Evolutionary conservation across 2,113 vertebrate species (phyloP).

Genomic region (Ornithorhynchus anatinus): DNA sequence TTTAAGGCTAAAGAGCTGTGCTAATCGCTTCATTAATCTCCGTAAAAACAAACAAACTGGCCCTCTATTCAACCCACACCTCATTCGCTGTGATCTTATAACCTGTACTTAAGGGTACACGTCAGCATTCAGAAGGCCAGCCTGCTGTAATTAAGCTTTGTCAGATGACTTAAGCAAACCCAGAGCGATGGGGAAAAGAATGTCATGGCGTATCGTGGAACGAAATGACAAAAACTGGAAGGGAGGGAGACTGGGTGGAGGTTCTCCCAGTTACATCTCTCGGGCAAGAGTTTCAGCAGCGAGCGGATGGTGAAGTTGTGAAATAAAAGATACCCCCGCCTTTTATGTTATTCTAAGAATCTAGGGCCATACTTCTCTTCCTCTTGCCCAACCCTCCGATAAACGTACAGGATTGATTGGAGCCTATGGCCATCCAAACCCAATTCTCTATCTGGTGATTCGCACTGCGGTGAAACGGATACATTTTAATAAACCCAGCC

Average conservation of each 20-base stretch:
- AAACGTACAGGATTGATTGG: slow-evolving; percentile 85
- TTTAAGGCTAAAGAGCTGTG: neutral
- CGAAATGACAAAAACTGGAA: slow-evolving; percentile 27
- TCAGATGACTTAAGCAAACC: neutral
- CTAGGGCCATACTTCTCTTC: neutral
- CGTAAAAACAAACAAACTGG: neutral
- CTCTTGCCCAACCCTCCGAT: slow-evolving; percentile 69
- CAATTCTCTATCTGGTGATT: slow-evolving; percentile 86
- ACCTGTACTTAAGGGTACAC: neutral
- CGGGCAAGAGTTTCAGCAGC: slow-evolving; percentile 22
- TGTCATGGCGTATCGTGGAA: slow-evolving; percentile 10
- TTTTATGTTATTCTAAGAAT: neutral
- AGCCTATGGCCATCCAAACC: slow-evolving; percentile 78
- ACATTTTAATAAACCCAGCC: slow-evolving; percentile 93
- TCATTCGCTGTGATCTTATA: fast-evolving
- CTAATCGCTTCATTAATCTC: slow-evolving; percentile 23
- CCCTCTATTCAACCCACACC: neutral
- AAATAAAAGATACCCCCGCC: slow-evolving; percentile 31
- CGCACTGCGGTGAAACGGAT: slow-evolving; percentile 87
- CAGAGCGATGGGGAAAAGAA: slow-evolving; percentile 12
- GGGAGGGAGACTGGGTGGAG: slow-evolving; percentile 36
- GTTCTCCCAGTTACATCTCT: slow-evolving; percentile 25
- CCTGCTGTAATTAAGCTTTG: neutral
- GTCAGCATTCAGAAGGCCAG: neutral
- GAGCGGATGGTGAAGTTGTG: neutral